These are phyloP conservation scores for Chrysomallon squamiferum DNA, from an alignment of 1,140 invertebrate species.

Conservation along the genomic window DNA sequence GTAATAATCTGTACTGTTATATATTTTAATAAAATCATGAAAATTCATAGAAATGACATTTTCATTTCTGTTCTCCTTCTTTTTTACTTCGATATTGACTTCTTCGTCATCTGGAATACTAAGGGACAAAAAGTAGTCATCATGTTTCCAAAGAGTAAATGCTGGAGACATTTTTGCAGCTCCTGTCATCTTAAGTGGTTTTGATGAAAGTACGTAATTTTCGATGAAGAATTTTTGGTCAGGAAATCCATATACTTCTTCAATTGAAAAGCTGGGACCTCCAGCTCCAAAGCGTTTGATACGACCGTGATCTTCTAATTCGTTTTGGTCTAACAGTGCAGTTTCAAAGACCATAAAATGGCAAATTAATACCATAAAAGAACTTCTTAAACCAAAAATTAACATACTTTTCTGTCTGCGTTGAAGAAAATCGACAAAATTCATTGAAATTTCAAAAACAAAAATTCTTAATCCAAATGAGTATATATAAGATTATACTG, in stretches of 20 bases:
- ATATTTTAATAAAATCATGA: constrained; percentile 51
- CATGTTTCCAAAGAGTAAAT: constrained; percentile 47
- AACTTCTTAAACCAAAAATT: too few species aligned
- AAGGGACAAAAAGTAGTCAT: constrained; percentile 51
- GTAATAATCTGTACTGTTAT: constrained; percentile 54
- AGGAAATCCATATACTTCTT: constrained; percentile 42
- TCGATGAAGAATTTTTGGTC: constrained; percentile 43
- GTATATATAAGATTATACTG: too few species aligned
- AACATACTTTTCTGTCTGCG: too few species aligned
- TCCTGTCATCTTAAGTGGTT: constrained; percentile 50
- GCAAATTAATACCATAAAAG: too few species aligned
- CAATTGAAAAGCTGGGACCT: constrained; percentile 32
- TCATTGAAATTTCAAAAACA: too few species aligned
- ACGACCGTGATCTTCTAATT: constrained; percentile 39
- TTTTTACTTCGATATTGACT: constrained; percentile 50
- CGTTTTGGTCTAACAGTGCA: too few species aligned
- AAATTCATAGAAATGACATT: constrained; percentile 39
- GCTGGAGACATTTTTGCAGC: constrained; percentile 47
- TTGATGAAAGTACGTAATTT: constrained; percentile 39
- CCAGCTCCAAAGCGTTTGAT: constrained; percentile 49
- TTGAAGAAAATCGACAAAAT: too few species aligned
- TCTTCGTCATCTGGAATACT: constrained; percentile 26
- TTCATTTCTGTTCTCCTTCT: constrained; percentile 54
- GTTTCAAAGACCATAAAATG: too few species aligned
- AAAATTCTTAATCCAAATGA: too few species aligned